A percentile compares a stretch with the other conserved stretches of the same genome.
These are phyloP conservation scores for Drosophila histrio DNA, from an alignment of 2,888 invertebrate genomes.

Conservation along the genomic window DNA sequence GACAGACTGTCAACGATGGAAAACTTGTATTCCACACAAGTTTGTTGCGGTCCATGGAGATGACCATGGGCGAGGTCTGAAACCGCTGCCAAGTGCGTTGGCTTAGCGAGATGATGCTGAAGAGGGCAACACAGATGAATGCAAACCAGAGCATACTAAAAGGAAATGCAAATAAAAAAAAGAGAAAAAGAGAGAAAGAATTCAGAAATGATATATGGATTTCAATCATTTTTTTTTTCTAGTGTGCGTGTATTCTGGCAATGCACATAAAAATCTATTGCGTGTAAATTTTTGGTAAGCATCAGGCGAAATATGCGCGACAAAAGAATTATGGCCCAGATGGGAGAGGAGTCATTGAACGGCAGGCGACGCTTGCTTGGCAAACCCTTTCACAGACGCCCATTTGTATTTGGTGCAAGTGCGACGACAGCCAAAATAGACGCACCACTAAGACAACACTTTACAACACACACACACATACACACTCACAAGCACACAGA, in stretches of 20 bases:
- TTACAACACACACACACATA: conserved; percentile 13
- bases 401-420: conserved; percentile 51
- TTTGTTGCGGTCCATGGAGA: conserved; percentile 90
- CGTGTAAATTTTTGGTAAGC: conserved; percentile 74
- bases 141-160: conserved; percentile 86
- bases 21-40: conserved; percentile 90
- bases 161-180: conserved; percentile 1
- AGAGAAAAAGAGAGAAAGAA: neutral
- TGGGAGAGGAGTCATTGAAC: conserved; percentile 61
- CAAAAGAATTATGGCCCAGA: conserved; percentile 66
- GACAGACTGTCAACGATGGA: conserved; percentile 89
- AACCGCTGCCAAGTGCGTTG: conserved; percentile 87
- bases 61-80: conserved; percentile 89
- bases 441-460: conserved; percentile 19
- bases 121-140: conserved; percentile 85
- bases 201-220: conserved; percentile 54
- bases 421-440: conserved; percentile 49
- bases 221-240: conserved; percentile 23
- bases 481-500: neutral
- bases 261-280: conserved; percentile 79
- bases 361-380: conserved; percentile 28
- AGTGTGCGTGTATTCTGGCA: conserved; percentile 49
- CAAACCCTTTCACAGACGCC: conserved; percentile 53
- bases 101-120: conserved; percentile 86
- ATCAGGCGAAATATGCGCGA: conserved; percentile 52